Base-by-base conservation (phyloP, 2,797 vertebrate genomes). In the Macropodus opercularis region DNA sequence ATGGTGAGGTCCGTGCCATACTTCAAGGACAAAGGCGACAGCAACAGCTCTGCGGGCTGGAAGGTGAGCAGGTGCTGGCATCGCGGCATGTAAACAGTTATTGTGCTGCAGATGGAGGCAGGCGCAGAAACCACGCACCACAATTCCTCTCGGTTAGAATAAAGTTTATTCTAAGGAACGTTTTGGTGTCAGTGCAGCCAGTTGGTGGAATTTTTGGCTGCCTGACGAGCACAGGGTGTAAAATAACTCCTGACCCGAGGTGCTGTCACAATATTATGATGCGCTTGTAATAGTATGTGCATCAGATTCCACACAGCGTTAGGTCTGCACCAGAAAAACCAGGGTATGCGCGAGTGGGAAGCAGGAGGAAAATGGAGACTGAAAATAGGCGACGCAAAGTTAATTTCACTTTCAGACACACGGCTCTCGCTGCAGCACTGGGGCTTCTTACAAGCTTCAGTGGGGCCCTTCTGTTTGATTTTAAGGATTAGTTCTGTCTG, bases 1-100 rank as follows among this genome's bases (percentile, higher is more conserved):
- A 99, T 99, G 96, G 96, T 98, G 86, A 94, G 96, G 75, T 96
- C 93, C 70, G 97, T 98, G 90, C 95, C 97, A 69, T 99, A 99
- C 84, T 99, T 99, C 95, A 98, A 97, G 93, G 97, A 98, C 93
- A 98, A 98, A 92, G 97, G 97, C 67, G 96, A 98, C 93, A 98
- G 94, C 93, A 98, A 98, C 89, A 98, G 96, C 91, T 98, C 97
- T 41, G 97, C 97, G 0, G 96, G 97, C 66, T 98, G 97, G 96
- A 98, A 98, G 97, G 97, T 97, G 93, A 92, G 91, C 61, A 34
- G 5, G 48, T 52, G 52, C 69, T 79, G 74, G 62, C 69, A 66
- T 72, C 60, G 75, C 80, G 55, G 40, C 55, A 31, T 61, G 70
- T 38, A 60, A 12, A 32, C 41, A 40, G 8, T 27, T 5, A 36